These are phyloP conservation scores for Chrosomus eos DNA, from an alignment of 2,797 vertebrate species.

Conservation along the genomic window DNA sequence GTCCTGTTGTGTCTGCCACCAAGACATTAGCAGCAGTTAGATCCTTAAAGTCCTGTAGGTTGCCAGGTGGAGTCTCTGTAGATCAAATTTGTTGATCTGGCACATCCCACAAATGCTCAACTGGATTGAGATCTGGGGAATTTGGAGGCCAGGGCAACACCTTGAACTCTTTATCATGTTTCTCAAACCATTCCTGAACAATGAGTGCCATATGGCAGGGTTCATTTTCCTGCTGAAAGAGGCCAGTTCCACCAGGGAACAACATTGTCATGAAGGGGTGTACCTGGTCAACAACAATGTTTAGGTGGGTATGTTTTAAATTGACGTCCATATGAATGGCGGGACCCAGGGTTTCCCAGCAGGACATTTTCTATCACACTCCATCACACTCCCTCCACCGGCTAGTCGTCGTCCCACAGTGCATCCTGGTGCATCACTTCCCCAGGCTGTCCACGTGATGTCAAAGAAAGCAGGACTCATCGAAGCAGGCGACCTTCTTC, in stretches of 20 bases:
- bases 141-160: too few relatives aligned
- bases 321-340: not conserved
- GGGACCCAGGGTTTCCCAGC: not conserved
- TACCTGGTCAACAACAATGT: not conserved
- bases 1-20: too few relatives aligned
- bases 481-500: not conserved
- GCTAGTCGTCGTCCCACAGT: too few relatives aligned
- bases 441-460: not conserved
- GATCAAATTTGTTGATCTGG: too few relatives aligned
- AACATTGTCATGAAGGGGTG: not conserved
- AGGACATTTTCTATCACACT: too few relatives aligned
- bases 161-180: too few relatives aligned
- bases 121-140: too few relatives aligned
- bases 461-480: not conserved
- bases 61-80: too few relatives aligned
- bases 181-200: not conserved
- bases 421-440: not conserved
- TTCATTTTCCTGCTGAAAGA: not conserved
- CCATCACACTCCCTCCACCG: too few relatives aligned
- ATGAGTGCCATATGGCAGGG: not conserved
- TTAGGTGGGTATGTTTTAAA: not conserved
- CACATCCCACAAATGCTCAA: too few relatives aligned
- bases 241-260: not conserved
- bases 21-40: too few relatives aligned
- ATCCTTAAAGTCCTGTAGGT: too few relatives aligned